Conservation (phyloP, 2,888 invertebrate genomes). For the Hypsopygia costalis region DNA sequence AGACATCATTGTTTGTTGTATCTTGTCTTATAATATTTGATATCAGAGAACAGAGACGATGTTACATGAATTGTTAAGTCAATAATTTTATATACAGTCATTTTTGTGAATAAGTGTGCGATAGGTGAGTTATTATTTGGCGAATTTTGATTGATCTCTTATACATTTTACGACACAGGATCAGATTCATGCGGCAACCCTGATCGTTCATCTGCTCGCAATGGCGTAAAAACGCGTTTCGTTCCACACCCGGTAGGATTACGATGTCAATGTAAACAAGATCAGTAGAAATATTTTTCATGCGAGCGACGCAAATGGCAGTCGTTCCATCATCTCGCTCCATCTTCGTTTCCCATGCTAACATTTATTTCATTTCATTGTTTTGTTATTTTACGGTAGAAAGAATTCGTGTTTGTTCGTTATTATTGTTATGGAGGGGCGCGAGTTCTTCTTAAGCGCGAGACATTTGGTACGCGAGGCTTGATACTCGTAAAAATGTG, state of each 20-base stretch:
- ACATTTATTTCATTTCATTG: slow-evolving; percentile 64
- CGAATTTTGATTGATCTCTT: no score
- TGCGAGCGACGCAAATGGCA: slow-evolving; percentile 56
- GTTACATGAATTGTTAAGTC: no score
- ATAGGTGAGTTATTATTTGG: no score
- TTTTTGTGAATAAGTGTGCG: no score
- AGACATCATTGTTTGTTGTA: no score
- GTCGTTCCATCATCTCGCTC: slow-evolving; percentile 54
- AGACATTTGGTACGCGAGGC: slow-evolving; percentile 9
- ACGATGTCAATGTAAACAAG: slow-evolving; percentile 68
- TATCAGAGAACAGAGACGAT: no score
- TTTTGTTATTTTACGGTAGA: slow-evolving; percentile 40
- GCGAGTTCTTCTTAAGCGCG: slow-evolving; percentile 20
- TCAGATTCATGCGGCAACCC: slow-evolving; percentile 19
- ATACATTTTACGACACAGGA: no score
- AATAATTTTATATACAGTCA: no score
- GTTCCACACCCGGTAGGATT: slow-evolving; percentile 37
- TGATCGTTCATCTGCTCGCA: slow-evolving; percentile 41
- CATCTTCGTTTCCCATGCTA: slow-evolving; percentile 57
- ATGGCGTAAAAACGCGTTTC: slow-evolving; percentile 46
- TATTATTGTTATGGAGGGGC: slow-evolving; percentile 25
- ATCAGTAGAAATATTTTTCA: slow-evolving; percentile 65
- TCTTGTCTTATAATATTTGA: no score
- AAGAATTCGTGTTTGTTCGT: slow-evolving; percentile 28
- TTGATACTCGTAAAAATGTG: slow-evolving; percentile 15